Conservation (phyloP, 2,888 invertebrate species). For the Athalia circularis region DNA sequence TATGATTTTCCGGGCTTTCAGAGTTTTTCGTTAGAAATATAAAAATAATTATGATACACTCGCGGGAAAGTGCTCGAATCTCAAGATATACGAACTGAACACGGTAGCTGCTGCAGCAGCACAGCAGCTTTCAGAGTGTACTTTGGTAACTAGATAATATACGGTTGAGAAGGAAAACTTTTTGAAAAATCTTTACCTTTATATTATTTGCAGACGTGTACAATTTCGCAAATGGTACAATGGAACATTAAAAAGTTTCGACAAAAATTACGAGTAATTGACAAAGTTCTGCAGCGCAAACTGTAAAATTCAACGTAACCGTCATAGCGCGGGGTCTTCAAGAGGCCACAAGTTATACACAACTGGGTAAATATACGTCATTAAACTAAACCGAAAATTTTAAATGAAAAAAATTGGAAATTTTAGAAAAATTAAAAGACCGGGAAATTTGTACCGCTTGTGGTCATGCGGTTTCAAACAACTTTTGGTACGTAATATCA, state of each 20-base stretch:
- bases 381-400: too few relatives aligned
- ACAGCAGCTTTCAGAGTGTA: too few relatives aligned
- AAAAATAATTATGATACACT: too few relatives aligned
- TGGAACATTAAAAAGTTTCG: slow-evolving; percentile 6
- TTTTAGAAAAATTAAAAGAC: not conserved
- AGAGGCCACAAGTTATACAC: not conserved
- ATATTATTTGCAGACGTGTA: not conserved
- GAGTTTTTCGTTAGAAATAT: too few relatives aligned
- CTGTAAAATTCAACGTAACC: not conserved
- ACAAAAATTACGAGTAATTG: slow-evolving; percentile 6
- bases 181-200: not conserved
- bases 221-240: slow-evolving; percentile 6
- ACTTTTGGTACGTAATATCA: not conserved
- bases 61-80: too few relatives aligned
- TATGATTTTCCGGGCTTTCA: too few relatives aligned
- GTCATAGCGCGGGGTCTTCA: not conserved
- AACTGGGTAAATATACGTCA: too few relatives aligned
- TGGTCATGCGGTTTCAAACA: too few relatives aligned
- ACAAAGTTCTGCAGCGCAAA: slow-evolving; percentile 14
- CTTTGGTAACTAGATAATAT: not conserved
- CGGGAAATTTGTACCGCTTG: too few relatives aligned
- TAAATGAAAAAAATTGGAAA: too few relatives aligned
- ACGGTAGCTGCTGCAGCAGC: too few relatives aligned
- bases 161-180: not conserved
- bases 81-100: too few relatives aligned